Evolutionary conservation across 1,140 invertebrate genomes (phyloP).

Genomic region (Diachasma alloeum): DNA sequence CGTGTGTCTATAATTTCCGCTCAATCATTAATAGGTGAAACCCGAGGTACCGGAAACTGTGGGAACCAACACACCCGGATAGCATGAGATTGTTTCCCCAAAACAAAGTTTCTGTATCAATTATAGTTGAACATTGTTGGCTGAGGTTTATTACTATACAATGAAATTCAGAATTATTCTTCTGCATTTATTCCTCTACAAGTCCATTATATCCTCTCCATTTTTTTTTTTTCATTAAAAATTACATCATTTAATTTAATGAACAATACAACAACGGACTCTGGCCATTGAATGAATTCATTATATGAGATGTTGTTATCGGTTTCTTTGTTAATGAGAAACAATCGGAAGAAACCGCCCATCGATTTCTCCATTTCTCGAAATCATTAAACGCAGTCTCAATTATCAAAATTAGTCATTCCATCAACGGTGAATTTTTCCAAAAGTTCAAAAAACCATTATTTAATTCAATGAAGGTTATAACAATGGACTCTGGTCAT

Average conservation of each 20-base stretch:
- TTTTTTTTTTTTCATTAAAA: not conserved
- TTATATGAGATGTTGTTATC: not conserved
- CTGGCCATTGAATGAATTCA: too few species aligned
- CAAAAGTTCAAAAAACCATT: too few species aligned
- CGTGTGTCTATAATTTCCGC: slow-evolving; percentile 20
- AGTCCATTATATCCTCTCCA: not conserved
- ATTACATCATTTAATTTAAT: too few species aligned
- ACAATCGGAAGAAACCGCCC: too few species aligned
- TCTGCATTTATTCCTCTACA: not conserved
- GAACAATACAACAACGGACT: too few species aligned
- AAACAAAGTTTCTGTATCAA: slow-evolving; percentile 17
- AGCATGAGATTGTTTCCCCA: slow-evolving; percentile 3
- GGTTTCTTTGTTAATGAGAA: too few species aligned
- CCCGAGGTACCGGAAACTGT: slow-evolving; percentile 1
- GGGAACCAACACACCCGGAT: slow-evolving; percentile 17
- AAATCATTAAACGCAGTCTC: too few species aligned
- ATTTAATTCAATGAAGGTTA: too few species aligned
- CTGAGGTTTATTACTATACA: not conserved
- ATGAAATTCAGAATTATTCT: not conserved
- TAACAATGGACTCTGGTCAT: too few species aligned
- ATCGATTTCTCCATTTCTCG: too few species aligned
- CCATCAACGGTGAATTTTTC: too few species aligned
- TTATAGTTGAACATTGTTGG: slow-evolving; percentile 12
- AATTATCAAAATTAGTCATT: too few species aligned
- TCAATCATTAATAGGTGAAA: slow-evolving; percentile 25